phyloP scores from a whole-genome alignment of 2,888 invertebrate species.

The Amphipoea oculea region DNA sequence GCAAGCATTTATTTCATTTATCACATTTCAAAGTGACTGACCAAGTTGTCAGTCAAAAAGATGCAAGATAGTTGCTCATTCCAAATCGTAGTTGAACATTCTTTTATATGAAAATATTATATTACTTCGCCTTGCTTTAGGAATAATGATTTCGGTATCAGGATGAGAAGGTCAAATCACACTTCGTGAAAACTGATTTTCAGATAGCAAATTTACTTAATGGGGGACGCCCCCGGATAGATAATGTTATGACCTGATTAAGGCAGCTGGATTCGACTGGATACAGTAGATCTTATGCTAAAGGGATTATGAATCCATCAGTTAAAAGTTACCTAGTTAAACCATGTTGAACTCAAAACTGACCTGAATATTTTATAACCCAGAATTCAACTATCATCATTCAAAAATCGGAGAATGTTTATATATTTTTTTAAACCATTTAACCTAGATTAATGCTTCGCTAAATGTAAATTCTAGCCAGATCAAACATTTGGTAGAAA shows the following conservation, averaged over 20 bases:
- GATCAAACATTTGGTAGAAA: conserved; percentile 34
- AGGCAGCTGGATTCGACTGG: background rate
- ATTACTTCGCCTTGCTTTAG: background rate
- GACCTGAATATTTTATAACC: conserved; percentile 32
- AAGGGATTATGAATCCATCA: background rate
- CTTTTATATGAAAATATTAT: background rate
- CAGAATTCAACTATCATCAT: conserved; percentile 12
- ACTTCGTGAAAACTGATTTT: conserved; percentile 1
- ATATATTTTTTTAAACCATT: conserved; percentile 6
- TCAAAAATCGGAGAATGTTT: conserved; percentile 12
- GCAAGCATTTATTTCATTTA: background rate
- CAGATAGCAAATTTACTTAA: background rate
- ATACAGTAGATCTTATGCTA: background rate
- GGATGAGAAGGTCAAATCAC: background rate
- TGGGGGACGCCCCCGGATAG: background rate
- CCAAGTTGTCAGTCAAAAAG: background rate
- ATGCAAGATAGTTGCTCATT: background rate
- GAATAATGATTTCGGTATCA: background rate
- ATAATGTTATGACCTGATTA: background rate
- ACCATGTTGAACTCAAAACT: background rate
- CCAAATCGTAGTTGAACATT: background rate
- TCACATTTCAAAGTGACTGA: too few species aligned
- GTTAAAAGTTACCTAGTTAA: background rate
- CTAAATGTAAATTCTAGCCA: conserved; percentile 21
- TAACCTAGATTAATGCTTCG: conserved; percentile 37